Evolutionary conservation across 2,113 vertebrate genomes (phyloP).

Genomic region (Campylomormyrus numenius): DNA sequence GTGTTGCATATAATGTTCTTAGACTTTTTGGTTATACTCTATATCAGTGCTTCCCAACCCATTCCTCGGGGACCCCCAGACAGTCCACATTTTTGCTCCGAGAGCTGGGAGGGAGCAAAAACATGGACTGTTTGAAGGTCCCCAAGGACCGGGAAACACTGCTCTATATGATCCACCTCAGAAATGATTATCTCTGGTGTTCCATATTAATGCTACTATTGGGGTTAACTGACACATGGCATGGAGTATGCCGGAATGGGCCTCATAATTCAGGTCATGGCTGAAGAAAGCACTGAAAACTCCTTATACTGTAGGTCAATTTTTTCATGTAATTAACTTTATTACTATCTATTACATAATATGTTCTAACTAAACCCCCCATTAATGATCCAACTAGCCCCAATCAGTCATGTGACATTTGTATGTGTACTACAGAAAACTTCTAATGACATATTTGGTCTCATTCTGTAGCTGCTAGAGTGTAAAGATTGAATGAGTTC

Average conservation of each 20-base stretch:
- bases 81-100: not conserved
- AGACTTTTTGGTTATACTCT: not conserved
- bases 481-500: not conserved
- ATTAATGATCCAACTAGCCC: not conserved
- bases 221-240: not conserved
- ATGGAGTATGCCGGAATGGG: not conserved
- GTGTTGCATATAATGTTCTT: not conserved
- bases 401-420: not conserved
- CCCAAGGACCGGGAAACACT: not conserved
- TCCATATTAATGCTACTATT: not conserved
- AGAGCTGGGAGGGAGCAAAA: not conserved
- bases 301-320: not conserved
- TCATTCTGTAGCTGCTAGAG: not conserved
- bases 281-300: not conserved
- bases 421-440: not conserved
- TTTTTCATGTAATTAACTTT: not conserved
- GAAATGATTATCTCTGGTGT: not conserved
- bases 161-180: not conserved
- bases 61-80: not conserved
- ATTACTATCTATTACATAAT: not conserved
- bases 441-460: not conserved
- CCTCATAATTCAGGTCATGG: not conserved
- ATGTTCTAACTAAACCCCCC: not conserved
- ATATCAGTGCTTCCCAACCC: not conserved
- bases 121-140: not conserved